A percentile compares a stretch with the other conserved stretches of the same genome.
Evolutionary conservation across 2,797 vertebrate genomes (phyloP).

Genomic region (Taeniopygia guttata): DNA sequence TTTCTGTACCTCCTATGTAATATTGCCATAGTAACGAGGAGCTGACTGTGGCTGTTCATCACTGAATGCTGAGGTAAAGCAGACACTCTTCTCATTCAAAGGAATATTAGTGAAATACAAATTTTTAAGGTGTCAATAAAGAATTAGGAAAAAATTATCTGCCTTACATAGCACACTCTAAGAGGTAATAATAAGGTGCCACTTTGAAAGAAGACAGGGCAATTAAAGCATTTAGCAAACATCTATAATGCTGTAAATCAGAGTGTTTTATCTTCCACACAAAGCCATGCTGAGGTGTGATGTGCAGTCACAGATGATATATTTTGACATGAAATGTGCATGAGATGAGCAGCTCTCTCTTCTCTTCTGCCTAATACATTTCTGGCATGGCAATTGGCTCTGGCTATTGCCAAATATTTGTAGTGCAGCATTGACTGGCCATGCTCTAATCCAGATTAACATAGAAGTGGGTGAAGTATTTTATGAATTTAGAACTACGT

Average conservation of each 20-base stretch:
- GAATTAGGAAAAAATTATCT: neutral
- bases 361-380: neutral
- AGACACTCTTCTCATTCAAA: neutral
- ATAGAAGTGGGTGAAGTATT: neutral
- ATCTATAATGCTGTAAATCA: slow-evolving; percentile 29
- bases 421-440: neutral
- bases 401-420: neutral
- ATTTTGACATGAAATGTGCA: slow-evolving; percentile 40
- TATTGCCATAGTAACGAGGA: slow-evolving; percentile 64
- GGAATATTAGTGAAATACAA: slow-evolving; percentile 32
- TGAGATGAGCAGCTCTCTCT: neutral
- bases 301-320: slow-evolving; percentile 31
- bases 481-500: neutral
- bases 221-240: slow-evolving; percentile 8
- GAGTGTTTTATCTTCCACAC: neutral
- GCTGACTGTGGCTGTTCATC: slow-evolving; percentile 38
- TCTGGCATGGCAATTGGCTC: neutral
- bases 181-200: neutral
- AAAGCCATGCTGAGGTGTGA: slow-evolving; percentile 32
- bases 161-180: neutral
- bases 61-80: neutral
- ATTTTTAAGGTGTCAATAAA: neutral
- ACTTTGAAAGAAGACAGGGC: neutral
- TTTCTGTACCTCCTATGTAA: slow-evolving; percentile 40
- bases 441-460: neutral